These are phyloP conservation scores for Frieseomelitta varia DNA, from an alignment of 1,140 invertebrate species.

Conservation along the genomic window DNA sequence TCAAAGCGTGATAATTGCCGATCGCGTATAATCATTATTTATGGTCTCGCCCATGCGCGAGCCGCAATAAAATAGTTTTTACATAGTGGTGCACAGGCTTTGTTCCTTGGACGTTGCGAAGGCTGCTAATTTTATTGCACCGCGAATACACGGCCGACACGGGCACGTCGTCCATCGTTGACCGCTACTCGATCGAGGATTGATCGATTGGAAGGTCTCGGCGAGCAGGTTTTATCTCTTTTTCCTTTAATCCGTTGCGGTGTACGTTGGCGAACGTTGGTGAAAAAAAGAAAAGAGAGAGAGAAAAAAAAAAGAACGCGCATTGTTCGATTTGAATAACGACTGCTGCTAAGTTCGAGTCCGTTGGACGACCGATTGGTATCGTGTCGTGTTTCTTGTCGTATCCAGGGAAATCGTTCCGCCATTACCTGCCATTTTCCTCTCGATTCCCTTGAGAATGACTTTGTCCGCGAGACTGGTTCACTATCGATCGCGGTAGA, in stretches of 20 bases:
- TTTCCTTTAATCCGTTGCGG: constrained; percentile 51
- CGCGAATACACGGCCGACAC: constrained; percentile 57
- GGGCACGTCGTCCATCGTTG: constrained; percentile 59
- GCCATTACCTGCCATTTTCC: constrained; percentile 53
- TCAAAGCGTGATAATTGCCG: too few species aligned
- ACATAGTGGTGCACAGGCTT: background rate
- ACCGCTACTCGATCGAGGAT: constrained; percentile 41
- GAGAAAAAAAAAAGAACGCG: background rate
- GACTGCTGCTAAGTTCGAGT: constrained; percentile 34
- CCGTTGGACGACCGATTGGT: constrained; percentile 50
- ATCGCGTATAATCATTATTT: constrained; percentile 29
- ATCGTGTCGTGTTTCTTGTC: constrained; percentile 56
- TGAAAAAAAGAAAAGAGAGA: background rate
- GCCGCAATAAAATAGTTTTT: constrained; percentile 40
- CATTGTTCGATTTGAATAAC: constrained; percentile 56
- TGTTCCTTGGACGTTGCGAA: constrained; percentile 38
- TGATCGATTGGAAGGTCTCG: constrained; percentile 59
- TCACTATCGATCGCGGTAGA: background rate
- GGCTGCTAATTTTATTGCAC: constrained; percentile 72
- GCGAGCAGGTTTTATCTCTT: constrained; percentile 50
- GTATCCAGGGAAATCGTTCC: constrained; percentile 45
- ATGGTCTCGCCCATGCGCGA: constrained; percentile 7
- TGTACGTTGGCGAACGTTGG: background rate
- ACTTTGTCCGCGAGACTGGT: constrained; percentile 33
- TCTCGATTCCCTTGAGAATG: constrained; percentile 44